Conservation (phyloP, 1,140 invertebrate species). For the Nomia melanderi region DNA sequence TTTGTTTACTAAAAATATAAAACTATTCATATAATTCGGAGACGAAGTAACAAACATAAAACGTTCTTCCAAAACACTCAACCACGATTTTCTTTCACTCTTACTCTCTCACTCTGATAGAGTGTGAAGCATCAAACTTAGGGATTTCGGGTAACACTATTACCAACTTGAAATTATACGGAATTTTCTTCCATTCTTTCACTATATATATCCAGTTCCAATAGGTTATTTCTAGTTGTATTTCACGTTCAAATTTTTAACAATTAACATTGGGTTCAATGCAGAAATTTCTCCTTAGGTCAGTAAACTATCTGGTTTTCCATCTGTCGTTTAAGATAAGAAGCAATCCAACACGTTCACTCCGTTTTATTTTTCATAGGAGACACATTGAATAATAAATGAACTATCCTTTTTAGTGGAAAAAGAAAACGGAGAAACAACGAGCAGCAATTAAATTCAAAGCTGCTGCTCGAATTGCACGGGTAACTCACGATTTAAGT, state of each 20-base stretch:
- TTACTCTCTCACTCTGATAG: neutral
- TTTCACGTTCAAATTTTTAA: no score
- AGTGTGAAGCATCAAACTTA: neutral
- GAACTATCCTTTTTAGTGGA: slow-evolving; percentile 83
- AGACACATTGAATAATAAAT: neutral
- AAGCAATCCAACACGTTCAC: no score
- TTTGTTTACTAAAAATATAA: slow-evolving; percentile 35
- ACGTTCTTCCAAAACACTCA: slow-evolving; percentile 40
- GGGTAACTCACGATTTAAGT: slow-evolving; percentile 75
- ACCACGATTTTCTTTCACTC: slow-evolving; percentile 29
- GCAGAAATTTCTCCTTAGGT: neutral
- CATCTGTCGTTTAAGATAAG: neutral
- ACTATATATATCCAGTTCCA: neutral
- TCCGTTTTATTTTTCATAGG: no score
- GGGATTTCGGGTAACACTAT: neutral
- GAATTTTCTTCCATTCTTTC: no score
- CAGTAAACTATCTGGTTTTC: neutral
- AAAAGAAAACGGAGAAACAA: slow-evolving; percentile 86
- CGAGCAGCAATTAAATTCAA: slow-evolving; percentile 85
- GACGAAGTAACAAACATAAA: slow-evolving; percentile 33
- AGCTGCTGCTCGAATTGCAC: slow-evolving; percentile 83
- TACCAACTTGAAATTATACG: neutral
- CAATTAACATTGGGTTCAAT: neutral
- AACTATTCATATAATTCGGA: slow-evolving; percentile 18
- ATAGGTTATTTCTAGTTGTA: neutral